Percentiles rank a stretch among this genome's conserved stretches.
phyloP scores from a whole-genome alignment of 2,797 vertebrate species.

The Hipposideros larvatus region DNA sequence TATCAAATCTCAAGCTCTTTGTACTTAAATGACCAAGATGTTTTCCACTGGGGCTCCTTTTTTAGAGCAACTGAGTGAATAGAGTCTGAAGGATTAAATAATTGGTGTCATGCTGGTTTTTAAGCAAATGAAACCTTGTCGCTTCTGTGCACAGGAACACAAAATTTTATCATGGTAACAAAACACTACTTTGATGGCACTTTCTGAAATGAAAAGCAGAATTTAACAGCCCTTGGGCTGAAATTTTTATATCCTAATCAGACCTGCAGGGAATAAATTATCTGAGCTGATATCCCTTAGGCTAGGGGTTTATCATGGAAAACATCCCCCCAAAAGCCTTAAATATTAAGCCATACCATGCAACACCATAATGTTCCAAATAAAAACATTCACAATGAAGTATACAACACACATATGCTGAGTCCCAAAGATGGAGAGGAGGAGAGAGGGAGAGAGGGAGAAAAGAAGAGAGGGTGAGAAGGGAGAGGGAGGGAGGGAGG shows the following conservation, averaged over 20 bases:
- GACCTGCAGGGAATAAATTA: slow-evolving; percentile 77
- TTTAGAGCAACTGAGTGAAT: slow-evolving; percentile 65
- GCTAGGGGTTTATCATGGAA: slow-evolving; percentile 72
- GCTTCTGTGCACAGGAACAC: slow-evolving; percentile 18
- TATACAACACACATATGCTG: not conserved
- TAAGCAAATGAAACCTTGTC: slow-evolving; percentile 71
- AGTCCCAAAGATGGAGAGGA: slow-evolving; percentile 42
- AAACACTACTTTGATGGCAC: slow-evolving; percentile 23
- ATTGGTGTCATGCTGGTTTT: slow-evolving; percentile 62
- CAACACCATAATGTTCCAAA: slow-evolving; percentile 38
- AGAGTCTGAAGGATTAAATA: slow-evolving; percentile 74
- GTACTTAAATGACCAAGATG: slow-evolving; percentile 77
- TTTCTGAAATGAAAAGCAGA: slow-evolving; percentile 52
- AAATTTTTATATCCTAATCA: slow-evolving; percentile 74
- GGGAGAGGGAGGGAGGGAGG: not conserved
- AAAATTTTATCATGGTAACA: slow-evolving; percentile 55
- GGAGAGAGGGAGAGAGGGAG: not conserved
- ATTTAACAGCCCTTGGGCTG: slow-evolving; percentile 55
- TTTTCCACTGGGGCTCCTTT: slow-evolving; percentile 74
- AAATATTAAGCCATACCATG: slow-evolving; percentile 66
- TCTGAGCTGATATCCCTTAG: slow-evolving; percentile 69
- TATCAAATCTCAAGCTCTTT: slow-evolving; percentile 81
- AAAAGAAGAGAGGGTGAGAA: not conserved
- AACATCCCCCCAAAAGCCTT: slow-evolving; percentile 23
- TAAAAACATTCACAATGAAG: slow-evolving; percentile 40